Base-by-base conservation (phyloP, 2,888 invertebrate genomes). In the Chalcis sispes region DNA sequence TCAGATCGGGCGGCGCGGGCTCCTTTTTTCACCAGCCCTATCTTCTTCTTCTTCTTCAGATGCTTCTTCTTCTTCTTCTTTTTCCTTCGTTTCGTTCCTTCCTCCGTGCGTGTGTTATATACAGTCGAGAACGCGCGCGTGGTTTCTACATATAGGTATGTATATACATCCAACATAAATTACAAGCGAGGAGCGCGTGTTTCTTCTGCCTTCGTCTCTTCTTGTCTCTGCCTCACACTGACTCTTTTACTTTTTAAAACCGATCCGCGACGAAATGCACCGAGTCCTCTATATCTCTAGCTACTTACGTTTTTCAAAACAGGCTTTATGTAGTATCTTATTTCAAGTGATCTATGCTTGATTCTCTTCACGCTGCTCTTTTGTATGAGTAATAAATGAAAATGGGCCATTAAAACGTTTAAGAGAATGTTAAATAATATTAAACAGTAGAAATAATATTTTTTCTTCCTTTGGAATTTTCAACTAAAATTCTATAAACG, bases 91-190 rank as follows among this genome's bases (percentile, higher is more conserved):
- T 56, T 10, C 56, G 29, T 32, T 36, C 40, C 18, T 25, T 46
- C 36, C 54, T 40, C 2, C 42, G 42, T 13, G 42, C 42, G 42
- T 15, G 15, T 2, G 42, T 15, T 42, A n/a, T n/a, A n/a, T n/a
- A n/a, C n/a, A n/a, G n/a, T n/a, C n/a, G n/a, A n/a, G n/a, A n/a
- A n/a, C 29, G n/a, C 52, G 18, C 42, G 65, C 78, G 78, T 75
- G 79, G 79, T 83, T 79, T 80, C 72, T 76, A n/a, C n/a, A n/a
- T n/a, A 72, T 75, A 72, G 71, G 75, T 70, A 75, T n/a, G n/a
- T n/a, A n/a, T n/a, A n/a, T n/a, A n/a, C n/a, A n/a, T n/a, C 75
- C 77, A 64, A 77, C 77, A 72, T 76, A 77, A 77, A 77, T 76
- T 77, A 75, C 71, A 73, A 72, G 32, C 75, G 27, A 66, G 59